Base-by-base conservation (phyloP, 2,888 invertebrate species). In the Neoascia interrupta region DNA sequence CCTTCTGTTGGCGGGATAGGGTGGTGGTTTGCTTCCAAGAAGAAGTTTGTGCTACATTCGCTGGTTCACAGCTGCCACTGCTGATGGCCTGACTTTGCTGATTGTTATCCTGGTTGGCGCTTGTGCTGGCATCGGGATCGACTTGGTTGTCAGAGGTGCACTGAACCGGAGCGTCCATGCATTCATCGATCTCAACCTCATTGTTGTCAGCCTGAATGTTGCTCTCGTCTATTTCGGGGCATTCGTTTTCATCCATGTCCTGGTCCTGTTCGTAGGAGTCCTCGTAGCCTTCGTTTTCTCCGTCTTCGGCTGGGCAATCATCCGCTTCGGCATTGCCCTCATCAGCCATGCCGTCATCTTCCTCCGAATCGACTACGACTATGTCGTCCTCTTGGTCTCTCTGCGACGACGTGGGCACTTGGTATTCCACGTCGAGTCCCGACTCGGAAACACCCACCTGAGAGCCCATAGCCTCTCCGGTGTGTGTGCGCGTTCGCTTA, bases 331-430 rank as follows among this genome's bases (percentile, higher is more conserved):
- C 90, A 85, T 91, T 91, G 13, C 91, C 89, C 53, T 89, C 91
- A 81, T 93, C 93, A 4, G 83, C 87, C 83, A 88, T 85, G 0
- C 86, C 88, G 61, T 88, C 89, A 53, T 94, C 94, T 83, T 94
- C 95, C 82, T 95, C 95, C 0, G 94, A 94, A 85, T 94, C 95
- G 0, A 94, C 94, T 3, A 94, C 92, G 41, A 95, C 93, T 37
- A 95, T 93, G 82, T 95, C 95, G 85, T 95, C 95, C 84, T 95
- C 94, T 85, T 95, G 95, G 86, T 96, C 96, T 70, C 95, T 92
- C 84, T 96, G 95, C 21, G 95, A 95, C 16, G 95, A 95, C 0
- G 96, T 96, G 5, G 96, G 95, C 68, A 96, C 95, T 89, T 96
- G 93, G 85, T 94, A 94, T 85, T 95, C 94, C n/a, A 94, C 93